Conservation (phyloP, 2,113 vertebrate genomes). For the Notothenia rossii region DNA sequence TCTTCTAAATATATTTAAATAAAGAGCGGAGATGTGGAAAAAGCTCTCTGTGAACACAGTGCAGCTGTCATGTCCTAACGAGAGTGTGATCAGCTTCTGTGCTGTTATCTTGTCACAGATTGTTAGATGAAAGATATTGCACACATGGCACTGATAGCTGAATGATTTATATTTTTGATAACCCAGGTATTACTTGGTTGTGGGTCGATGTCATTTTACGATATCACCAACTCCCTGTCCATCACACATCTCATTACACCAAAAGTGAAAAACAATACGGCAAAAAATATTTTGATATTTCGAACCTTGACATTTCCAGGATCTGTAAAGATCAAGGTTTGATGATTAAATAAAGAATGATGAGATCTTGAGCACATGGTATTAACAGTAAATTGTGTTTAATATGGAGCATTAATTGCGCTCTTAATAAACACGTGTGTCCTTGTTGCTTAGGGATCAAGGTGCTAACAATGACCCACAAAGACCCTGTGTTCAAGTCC, state of each 20-base stretch:
- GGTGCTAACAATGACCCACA: not conserved
- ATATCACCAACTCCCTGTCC: not conserved
- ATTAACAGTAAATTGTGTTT: too few species aligned
- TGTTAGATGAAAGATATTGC: not conserved
- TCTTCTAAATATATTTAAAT: too few species aligned
- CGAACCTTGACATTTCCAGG: not conserved
- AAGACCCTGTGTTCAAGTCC: not conserved
- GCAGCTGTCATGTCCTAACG: not conserved
- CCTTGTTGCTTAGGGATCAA: not conserved
- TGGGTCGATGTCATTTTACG: not conserved
- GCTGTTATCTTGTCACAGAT: not conserved
- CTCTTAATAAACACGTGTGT: not conserved
- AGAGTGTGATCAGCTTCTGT: not conserved
- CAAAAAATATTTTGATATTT: not conserved
- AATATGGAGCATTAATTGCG: too few species aligned
- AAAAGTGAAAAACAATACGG: too few species aligned
- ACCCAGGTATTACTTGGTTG: not conserved
- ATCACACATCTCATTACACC: not conserved
- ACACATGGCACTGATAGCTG: not conserved
- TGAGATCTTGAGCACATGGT: not conserved
- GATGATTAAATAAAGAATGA: not conserved
- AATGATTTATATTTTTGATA: too few species aligned
- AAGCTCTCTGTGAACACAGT: not conserved
- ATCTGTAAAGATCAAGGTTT: not conserved
- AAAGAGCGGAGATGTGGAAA: not conserved